Conservation (phyloP, 1,140 invertebrate species). For the Formica selysi region DNA sequence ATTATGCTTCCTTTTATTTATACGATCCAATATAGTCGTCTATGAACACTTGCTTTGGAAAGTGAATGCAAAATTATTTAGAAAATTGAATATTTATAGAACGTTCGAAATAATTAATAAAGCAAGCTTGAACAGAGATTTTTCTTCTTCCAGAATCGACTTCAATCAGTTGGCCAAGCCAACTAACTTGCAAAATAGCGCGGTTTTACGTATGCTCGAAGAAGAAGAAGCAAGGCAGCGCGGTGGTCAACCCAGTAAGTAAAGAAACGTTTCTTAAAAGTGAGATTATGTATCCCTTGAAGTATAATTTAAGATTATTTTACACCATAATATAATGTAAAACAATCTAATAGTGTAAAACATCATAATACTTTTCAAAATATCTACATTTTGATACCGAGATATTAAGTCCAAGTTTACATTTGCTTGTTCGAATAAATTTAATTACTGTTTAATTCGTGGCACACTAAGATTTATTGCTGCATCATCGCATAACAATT, state of each 20-base stretch:
- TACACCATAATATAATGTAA: neutral
- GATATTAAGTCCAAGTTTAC: neutral
- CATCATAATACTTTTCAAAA: neutral
- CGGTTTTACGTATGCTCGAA: slow-evolving; percentile 92
- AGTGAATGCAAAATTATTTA: too few relatives aligned
- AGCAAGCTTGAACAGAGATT: neutral
- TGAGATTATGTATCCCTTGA: neutral
- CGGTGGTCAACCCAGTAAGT: slow-evolving; percentile 88
- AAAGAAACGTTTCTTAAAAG: neutral
- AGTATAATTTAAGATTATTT: neutral
- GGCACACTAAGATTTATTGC: neutral
- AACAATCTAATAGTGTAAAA: too few relatives aligned
- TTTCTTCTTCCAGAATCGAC: slow-evolving; percentile 89
- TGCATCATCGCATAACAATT: neutral
- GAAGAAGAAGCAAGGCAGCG: slow-evolving; percentile 91
- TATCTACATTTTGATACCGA: neutral
- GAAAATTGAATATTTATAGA: neutral
- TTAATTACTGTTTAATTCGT: neutral
- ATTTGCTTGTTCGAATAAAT: neutral
- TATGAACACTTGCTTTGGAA: too few relatives aligned
- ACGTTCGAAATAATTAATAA: neutral
- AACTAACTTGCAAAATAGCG: slow-evolving; percentile 92
- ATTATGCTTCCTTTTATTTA: neutral
- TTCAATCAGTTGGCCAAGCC: slow-evolving; percentile 91
- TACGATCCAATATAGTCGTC: too few relatives aligned